Base-by-base conservation (phyloP, 92 coral and sea anemone genomes). In the Hydrozoanthus gracilis region DNA sequence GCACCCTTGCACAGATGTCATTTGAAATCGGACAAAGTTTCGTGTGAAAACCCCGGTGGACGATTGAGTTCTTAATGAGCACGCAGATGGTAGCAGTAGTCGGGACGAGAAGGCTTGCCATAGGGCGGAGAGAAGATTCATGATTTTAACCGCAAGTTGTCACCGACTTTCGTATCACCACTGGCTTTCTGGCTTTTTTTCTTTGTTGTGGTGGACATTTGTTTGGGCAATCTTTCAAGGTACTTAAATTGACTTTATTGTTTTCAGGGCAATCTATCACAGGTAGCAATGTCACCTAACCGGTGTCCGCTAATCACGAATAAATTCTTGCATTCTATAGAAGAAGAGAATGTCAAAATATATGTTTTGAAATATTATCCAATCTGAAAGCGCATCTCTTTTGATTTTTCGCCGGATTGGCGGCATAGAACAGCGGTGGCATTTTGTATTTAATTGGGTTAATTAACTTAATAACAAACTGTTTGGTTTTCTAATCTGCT, bases 171-270 rank as follows among this genome's bases (percentile, higher is more conserved):
- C 46, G 73, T 64, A 12, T 67, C 17, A 39, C 48, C 56, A 12
- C 47, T 51, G 61, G 20, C 35, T 14, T 15, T 65, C 16, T 65
- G 45, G 51, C 12, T 4, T 80, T 14, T 48, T 56, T 65, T 80
- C 60, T 47, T 61, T 80, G 56, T 50, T 49, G 75, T 44, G 18
- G 61, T 80, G 85, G 85, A 65, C 66, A 80, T 5, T 65, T 64
- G 85, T 80, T 18, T 80, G 69, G 11, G 62, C 62, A 58, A 50
- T 65, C 73, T 64, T 80, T 45, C 85, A 80, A 80, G 85, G 85
- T 80, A 80, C 85, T 49, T 80, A 17, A 48, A 80, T 65, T 49
- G 73, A 80, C 18, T 64, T 48, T 48, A 65, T 66, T 65, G 75
- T 48, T 11, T 80, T 65, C 48, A 68, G 73, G 73, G 73, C 55